Conservation (phyloP, 2,888 invertebrate species). For the Ptilodon capucinus region DNA sequence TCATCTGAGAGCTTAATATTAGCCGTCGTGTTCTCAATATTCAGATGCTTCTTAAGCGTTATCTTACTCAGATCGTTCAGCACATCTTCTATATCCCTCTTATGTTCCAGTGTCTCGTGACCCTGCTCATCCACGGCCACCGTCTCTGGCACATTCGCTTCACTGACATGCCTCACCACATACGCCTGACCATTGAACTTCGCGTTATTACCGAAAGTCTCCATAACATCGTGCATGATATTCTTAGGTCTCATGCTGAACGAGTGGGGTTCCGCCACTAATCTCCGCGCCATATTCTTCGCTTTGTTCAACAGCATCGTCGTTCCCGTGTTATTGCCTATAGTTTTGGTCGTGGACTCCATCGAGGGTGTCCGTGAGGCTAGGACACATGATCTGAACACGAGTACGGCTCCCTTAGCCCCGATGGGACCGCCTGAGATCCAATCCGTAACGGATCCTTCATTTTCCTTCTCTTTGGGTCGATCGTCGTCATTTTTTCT, state of each 20-base stretch:
- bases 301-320: conserved; percentile 72
- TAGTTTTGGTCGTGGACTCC: conserved; percentile 71
- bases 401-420: conserved; percentile 84
- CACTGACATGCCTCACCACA: conserved; percentile 68
- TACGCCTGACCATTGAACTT: conserved; percentile 61
- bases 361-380: conserved; percentile 72
- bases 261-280: conserved; percentile 70
- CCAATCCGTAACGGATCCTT: conserved; percentile 75
- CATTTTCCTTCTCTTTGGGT: conserved; percentile 53
- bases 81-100: conserved; percentile 73
- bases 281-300: conserved; percentile 70
- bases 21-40: conserved; percentile 75
- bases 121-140: conserved; percentile 60
- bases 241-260: conserved; percentile 68
- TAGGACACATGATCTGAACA: conserved; percentile 86
- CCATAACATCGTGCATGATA: conserved; percentile 78
- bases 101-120: conserved; percentile 57
- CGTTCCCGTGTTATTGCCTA: conserved; percentile 70
- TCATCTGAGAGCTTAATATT: conserved; percentile 71
- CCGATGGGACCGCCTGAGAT: conserved; percentile 84
- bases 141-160: conserved; percentile 55
- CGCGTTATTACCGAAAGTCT: conserved; percentile 65
- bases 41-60: conserved; percentile 71
- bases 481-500: conserved; percentile 66
- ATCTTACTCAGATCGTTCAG: conserved; percentile 74